A percentile compares a stretch with the other conserved stretches of the same genome.
Evolutionary conservation across 2,113 vertebrate species (phyloP).

Genomic region (Bufo gargarizans): DNA sequence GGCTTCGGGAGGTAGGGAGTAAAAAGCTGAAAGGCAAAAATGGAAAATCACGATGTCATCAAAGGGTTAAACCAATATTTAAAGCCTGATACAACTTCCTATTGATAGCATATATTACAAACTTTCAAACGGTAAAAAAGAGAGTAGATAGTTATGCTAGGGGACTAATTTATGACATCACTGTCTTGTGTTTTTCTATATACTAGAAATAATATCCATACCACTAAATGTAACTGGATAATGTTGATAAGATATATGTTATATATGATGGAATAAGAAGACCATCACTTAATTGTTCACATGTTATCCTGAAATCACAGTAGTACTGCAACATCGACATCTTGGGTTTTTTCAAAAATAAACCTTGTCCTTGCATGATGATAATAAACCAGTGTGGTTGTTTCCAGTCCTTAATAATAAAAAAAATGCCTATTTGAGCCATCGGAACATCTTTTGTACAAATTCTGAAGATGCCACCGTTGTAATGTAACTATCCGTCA

Average conservation of each 20-base stretch:
- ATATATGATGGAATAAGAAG: no score
- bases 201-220: neutral
- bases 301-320: neutral
- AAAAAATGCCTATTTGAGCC: neutral
- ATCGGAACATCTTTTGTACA: neutral
- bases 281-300: no score
- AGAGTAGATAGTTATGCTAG: no score
- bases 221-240: neutral
- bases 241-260: neutral
- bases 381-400: neutral
- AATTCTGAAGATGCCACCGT: neutral
- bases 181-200: no score
- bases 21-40: no score
- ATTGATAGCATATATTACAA: no score
- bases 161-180: no score
- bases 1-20: no score
- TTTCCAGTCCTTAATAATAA: neutral
- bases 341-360: neutral
- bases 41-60: no score
- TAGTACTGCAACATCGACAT: neutral
- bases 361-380: neutral
- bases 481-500: neutral
- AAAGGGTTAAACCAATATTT: no score
- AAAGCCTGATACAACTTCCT: no score
- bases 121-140: no score